phyloP scores from a whole-genome alignment of 2,113 vertebrate species.

The Tonatia bakeri region DNA sequence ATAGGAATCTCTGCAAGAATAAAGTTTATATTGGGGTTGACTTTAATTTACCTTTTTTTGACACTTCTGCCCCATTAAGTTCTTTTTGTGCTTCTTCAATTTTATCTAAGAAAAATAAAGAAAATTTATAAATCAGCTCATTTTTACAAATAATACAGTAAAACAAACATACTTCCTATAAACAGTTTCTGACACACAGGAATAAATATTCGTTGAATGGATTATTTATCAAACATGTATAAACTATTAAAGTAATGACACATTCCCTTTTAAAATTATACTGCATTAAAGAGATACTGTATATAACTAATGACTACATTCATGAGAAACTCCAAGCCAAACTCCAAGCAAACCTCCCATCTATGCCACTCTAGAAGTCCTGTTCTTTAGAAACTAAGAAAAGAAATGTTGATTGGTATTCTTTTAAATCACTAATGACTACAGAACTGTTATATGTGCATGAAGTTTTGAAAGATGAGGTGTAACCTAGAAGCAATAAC shows the following conservation, averaged over 20 bases:
- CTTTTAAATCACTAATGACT: neutral
- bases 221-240: neutral
- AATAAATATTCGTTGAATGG: neutral
- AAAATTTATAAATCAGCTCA: neutral
- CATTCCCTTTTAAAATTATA: neutral
- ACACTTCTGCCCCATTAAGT: constrained; percentile 91
- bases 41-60: constrained; percentile 89
- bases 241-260: neutral
- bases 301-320: neutral
- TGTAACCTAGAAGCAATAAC: neutral
- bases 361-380: neutral
- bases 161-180: neutral
- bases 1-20: neutral
- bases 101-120: constrained; percentile 88
- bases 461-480: neutral
- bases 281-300: neutral
- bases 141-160: neutral
- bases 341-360: neutral
- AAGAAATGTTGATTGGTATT: neutral
- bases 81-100: constrained; percentile 99
- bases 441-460: neutral
- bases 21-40: neutral
- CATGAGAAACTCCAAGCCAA: neutral
- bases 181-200: neutral
- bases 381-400: neutral